These are phyloP conservation scores for Achatina immaculata DNA, from an alignment of 1,140 invertebrate species.

Conservation along the genomic window DNA sequence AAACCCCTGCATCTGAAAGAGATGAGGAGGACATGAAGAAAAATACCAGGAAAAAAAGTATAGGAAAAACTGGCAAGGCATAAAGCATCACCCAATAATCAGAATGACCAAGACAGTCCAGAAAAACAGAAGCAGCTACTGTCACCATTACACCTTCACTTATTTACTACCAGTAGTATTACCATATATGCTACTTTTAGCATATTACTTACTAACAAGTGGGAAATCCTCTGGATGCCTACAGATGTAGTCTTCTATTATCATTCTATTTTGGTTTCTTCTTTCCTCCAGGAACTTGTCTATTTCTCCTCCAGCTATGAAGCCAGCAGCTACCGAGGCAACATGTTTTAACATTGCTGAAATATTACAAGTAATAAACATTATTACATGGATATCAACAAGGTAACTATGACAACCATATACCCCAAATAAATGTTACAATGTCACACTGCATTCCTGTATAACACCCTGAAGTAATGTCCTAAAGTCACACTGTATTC, in stretches of 20 bases:
- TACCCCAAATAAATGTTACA: no score
- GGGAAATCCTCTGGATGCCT: conserved; percentile 25
- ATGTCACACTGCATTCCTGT: no score
- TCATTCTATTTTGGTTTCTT: not conserved
- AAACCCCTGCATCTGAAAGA: no score
- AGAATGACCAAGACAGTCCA: not conserved
- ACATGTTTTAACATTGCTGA: conserved; percentile 10
- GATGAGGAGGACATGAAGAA: no score
- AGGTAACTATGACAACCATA: no score
- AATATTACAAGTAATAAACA: no score
- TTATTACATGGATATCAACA: no score
- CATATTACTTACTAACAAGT: not conserved
- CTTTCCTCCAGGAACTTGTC: conserved; percentile 5
- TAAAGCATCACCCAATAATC: not conserved
- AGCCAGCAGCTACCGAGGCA: not conserved
- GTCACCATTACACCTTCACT: no score
- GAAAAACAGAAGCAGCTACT: not conserved
- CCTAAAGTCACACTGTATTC: no score
- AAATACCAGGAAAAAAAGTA: not conserved
- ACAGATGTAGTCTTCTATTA: conserved; percentile 14
- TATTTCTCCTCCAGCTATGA: not conserved
- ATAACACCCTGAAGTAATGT: no score
- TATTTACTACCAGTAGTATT: no score
- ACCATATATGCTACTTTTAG: no score
- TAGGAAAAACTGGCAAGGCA: not conserved